Conservation (phyloP, 2,113 vertebrate species). For the Mastomys natalensis region DNA sequence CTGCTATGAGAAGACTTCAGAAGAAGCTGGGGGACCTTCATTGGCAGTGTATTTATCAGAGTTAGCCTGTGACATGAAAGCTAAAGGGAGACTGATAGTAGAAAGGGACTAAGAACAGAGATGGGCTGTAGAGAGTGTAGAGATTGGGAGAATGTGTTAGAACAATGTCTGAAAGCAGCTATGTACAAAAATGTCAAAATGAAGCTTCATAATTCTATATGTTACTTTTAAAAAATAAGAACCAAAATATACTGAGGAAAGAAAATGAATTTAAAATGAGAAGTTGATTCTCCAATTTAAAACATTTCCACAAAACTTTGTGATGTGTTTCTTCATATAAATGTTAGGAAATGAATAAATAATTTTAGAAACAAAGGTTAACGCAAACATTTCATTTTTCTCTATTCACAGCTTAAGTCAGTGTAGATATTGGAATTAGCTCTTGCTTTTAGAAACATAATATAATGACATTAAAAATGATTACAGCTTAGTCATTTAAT, state of each 20-base stretch:
- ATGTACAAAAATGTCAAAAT: neutral
- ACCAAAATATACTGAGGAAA: neutral
- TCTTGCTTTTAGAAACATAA: slow-evolving; percentile 31
- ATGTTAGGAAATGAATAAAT: neutral
- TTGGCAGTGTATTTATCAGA: neutral
- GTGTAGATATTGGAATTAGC: neutral
- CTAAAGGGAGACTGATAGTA: neutral
- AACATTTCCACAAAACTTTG: neutral
- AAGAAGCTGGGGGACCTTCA: accelerated
- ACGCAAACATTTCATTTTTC: slow-evolving; percentile 30
- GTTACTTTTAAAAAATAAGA: neutral
- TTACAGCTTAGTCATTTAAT: neutral
- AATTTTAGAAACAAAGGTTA: slow-evolving; percentile 24
- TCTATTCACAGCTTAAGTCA: neutral
- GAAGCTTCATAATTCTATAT: neutral
- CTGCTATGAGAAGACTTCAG: neutral
- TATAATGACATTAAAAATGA: neutral
- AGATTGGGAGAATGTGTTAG: too few relatives aligned
- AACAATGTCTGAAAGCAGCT: neutral
- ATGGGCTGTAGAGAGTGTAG: accelerated
- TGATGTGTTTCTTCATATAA: neutral
- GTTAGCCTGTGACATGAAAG: too few relatives aligned
- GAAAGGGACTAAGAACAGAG: neutral
- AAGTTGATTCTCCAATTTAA: neutral
- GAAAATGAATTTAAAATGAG: neutral